A percentile compares a stretch with the other conserved stretches of the same genome.
Conservation (phyloP, 1,140 invertebrate species). For the Geopemphigus sp. region DNA sequence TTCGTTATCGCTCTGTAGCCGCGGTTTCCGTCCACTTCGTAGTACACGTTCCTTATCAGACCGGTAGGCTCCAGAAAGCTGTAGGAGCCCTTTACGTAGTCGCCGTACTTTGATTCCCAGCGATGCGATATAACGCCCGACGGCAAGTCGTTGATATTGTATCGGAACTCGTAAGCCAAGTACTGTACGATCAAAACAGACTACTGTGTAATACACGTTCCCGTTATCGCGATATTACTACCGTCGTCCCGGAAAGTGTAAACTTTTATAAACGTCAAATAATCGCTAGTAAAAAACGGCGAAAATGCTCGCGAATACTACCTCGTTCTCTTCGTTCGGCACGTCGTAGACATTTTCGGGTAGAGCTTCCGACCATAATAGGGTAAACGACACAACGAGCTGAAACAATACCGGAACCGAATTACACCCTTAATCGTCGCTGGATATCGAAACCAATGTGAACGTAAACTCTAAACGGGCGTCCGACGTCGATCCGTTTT, state of each 20-base stretch:
- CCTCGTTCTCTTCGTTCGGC: constrained; percentile 14
- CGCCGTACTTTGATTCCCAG: constrained; percentile 57
- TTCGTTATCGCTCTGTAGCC: constrained; percentile 58
- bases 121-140: constrained; percentile 57
- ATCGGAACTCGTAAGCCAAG: constrained; percentile 58
- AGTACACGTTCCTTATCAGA: constrained; percentile 58
- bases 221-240: not conserved
- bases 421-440: too few species aligned
- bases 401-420: not conserved
- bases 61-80: constrained; percentile 58
- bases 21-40: constrained; percentile 57
- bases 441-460: too few species aligned
- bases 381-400: not conserved
- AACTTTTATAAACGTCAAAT: too few species aligned
- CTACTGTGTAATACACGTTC: not conserved
- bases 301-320: too few species aligned
- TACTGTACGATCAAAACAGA: constrained; percentile 41
- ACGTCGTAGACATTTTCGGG: constrained; percentile 17
- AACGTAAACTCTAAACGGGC: too few species aligned
- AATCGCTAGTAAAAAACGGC: too few species aligned
- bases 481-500: too few species aligned
- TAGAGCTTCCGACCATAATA: not conserved
- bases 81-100: constrained; percentile 57
- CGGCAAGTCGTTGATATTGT: constrained; percentile 56
- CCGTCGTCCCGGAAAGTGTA: not conserved